phyloP scores from a whole-genome alignment of 2,888 invertebrate species.

The Taenaris catops region DNA sequence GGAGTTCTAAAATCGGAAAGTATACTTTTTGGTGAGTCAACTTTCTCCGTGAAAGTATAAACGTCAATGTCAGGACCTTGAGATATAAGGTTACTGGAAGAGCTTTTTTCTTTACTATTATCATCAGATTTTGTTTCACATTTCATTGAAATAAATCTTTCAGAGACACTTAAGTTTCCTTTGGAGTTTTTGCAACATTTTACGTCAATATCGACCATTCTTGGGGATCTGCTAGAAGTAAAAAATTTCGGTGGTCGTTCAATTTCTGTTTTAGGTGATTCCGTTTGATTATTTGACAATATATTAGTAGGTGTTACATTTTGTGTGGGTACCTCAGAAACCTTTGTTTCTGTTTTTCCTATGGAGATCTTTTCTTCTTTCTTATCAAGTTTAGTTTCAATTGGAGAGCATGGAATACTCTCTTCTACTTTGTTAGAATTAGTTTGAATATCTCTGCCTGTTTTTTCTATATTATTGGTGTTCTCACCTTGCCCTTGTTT shows the following conservation, averaged over 20 bases:
- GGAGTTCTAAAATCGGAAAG: constrained; percentile 65
- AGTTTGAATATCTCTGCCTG: constrained; percentile 1
- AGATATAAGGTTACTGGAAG: constrained; percentile 50
- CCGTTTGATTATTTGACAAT: constrained; percentile 21
- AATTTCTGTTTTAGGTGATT: constrained; percentile 54
- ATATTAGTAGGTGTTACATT: constrained; percentile 7
- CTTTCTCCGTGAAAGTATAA: constrained; percentile 71
- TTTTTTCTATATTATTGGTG: constrained; percentile 12
- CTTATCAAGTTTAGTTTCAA: constrained; percentile 20
- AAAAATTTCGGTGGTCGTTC: constrained; percentile 72
- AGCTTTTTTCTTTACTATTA: constrained; percentile 46
- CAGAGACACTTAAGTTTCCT: constrained; percentile 66
- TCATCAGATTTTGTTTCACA: constrained; percentile 57
- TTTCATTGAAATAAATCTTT: constrained; percentile 64
- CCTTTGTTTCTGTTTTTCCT: constrained; percentile 33
- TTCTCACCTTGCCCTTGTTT: constrained; percentile 25
- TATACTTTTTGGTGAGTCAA: constrained; percentile 70
- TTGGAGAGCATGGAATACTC: constrained; percentile 24
- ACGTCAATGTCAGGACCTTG: constrained; percentile 70
- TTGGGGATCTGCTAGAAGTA: constrained; percentile 61
- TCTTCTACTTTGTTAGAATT: constrained; percentile 16
- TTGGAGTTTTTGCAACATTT: constrained; percentile 69
- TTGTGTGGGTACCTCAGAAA: constrained; percentile 6
- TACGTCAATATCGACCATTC: constrained; percentile 67
- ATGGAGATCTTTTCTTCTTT: constrained; percentile 21